These are phyloP conservation scores for Poeciliopsis retropinna DNA, from an alignment of 2,113 vertebrate species.

Conservation along the genomic window DNA sequence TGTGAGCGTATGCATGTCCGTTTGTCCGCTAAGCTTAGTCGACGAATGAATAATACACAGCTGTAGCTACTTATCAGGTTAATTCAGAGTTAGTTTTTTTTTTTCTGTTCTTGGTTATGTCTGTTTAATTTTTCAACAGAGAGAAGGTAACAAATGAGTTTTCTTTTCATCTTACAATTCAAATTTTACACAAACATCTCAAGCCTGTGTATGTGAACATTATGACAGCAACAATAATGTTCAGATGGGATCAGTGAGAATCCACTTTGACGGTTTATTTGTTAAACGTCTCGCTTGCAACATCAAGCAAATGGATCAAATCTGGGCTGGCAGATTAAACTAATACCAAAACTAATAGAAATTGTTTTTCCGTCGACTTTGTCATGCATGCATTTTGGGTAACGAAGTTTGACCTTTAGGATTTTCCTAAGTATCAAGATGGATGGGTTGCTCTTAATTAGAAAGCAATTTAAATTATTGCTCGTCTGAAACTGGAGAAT, in stretches of 20 bases:
- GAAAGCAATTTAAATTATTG: no score
- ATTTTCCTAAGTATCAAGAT: no score
- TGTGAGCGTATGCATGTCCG: neutral
- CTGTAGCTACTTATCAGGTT: slow-evolving; percentile 37
- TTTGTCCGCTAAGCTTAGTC: slow-evolving; percentile 36
- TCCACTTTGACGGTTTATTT: no score
- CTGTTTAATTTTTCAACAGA: slow-evolving; percentile 37
- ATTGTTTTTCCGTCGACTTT: no score
- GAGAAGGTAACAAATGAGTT: slow-evolving; percentile 32
- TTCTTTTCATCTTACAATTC: slow-evolving; percentile 18
- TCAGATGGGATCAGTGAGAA: slow-evolving; percentile 3
- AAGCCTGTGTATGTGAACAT: slow-evolving; percentile 40
- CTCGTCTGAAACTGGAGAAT: no score
- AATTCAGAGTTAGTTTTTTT: slow-evolving; percentile 18
- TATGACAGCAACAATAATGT: slow-evolving; percentile 12
- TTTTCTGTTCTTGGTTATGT: slow-evolving; percentile 16
- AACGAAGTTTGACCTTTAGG: no score
- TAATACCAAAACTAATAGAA: no score
- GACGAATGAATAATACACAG: slow-evolving; percentile 23
- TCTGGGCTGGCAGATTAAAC: no score
- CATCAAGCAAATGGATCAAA: no score
- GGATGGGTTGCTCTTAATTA: no score
- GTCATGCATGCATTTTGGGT: no score
- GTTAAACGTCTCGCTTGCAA: no score
- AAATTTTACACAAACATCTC: slow-evolving; percentile 42